These are phyloP conservation scores for Eulemur macaco DNA, from an alignment of 2,113 vertebrate genomes.

Conservation along the genomic window DNA sequence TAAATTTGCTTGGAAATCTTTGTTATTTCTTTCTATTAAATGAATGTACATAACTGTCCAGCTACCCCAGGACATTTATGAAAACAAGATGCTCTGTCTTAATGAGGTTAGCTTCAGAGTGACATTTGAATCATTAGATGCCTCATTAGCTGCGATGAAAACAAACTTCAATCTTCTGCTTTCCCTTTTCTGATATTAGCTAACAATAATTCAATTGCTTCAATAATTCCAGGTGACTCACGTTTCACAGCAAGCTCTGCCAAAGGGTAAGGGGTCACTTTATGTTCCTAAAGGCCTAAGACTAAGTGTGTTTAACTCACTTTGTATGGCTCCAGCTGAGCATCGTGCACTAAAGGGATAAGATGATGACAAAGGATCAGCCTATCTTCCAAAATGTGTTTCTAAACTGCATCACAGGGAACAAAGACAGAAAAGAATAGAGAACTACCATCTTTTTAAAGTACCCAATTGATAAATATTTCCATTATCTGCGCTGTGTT, in stretches of 20 bases:
- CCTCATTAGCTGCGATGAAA: slow-evolving; percentile 48
- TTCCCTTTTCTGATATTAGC: slow-evolving; percentile 32
- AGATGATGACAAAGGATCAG: neutral
- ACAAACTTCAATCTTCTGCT: slow-evolving; percentile 25
- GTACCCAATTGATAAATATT: neutral
- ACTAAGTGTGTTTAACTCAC: neutral
- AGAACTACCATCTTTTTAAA: neutral
- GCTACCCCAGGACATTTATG: slow-evolving; percentile 22
- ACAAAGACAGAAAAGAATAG: neutral
- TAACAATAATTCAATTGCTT: slow-evolving; percentile 1
- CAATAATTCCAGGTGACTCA: slow-evolving; percentile 14
- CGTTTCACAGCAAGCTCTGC: neutral
- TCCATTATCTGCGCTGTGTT: neutral
- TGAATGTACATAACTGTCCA: slow-evolving; percentile 16
- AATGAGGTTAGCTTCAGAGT: slow-evolving; percentile 36
- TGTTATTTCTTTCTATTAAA: slow-evolving; percentile 22
- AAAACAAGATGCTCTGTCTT: slow-evolving; percentile 53
- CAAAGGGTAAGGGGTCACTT: neutral
- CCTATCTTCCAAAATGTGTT: neutral
- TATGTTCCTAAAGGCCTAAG: neutral
- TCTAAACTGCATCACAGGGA: neutral
- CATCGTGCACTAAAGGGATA: neutral
- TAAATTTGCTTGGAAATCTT: neutral
- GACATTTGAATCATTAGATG: slow-evolving; percentile 54
- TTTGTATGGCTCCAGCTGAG: neutral